Conservation (phyloP, 2,888 invertebrate species). For the Orthosia incerta region DNA sequence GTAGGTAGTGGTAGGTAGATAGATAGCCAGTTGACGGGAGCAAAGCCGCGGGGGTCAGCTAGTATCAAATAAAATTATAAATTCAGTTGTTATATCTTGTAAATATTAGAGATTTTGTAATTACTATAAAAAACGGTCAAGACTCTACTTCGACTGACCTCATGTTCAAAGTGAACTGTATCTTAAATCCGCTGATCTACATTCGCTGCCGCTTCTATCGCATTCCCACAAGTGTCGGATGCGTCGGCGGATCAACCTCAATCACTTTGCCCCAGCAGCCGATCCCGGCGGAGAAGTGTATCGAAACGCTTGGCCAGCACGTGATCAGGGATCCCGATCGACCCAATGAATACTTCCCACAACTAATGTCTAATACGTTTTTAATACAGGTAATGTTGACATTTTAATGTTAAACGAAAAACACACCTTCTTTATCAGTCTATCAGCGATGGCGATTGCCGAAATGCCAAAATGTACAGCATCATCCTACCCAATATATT, state of each 20-base stretch:
- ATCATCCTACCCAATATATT: too few relatives aligned
- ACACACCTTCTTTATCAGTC: too few relatives aligned
- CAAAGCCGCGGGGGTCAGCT: too few relatives aligned
- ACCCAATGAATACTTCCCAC: slow-evolving; percentile 34
- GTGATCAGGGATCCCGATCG: slow-evolving; percentile 63
- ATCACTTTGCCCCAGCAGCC: slow-evolving; percentile 75
- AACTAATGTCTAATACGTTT: slow-evolving; percentile 17
- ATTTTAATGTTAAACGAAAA: too few relatives aligned
- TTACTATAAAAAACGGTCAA: not conserved
- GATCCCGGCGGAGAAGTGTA: slow-evolving; percentile 56
- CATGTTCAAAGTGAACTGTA: not conserved
- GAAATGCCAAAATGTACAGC: too few relatives aligned
- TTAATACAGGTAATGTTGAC: slow-evolving; percentile 8
- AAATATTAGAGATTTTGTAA: too few relatives aligned
- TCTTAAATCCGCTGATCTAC: not conserved
- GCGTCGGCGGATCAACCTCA: slow-evolving; percentile 71
- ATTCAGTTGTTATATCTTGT: too few relatives aligned
- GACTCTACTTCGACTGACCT: not conserved
- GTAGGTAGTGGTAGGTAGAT: too few relatives aligned
- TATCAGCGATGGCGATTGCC: too few relatives aligned
- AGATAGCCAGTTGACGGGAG: too few relatives aligned
- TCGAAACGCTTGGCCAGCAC: slow-evolving; percentile 59
- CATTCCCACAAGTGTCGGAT: slow-evolving; percentile 49
- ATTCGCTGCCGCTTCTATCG: slow-evolving; percentile 53
- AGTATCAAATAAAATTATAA: too few relatives aligned